Evolutionary conservation across 2,797 vertebrate species (phyloP).

Genomic region (Melanotaenia parkinsoni): DNA sequence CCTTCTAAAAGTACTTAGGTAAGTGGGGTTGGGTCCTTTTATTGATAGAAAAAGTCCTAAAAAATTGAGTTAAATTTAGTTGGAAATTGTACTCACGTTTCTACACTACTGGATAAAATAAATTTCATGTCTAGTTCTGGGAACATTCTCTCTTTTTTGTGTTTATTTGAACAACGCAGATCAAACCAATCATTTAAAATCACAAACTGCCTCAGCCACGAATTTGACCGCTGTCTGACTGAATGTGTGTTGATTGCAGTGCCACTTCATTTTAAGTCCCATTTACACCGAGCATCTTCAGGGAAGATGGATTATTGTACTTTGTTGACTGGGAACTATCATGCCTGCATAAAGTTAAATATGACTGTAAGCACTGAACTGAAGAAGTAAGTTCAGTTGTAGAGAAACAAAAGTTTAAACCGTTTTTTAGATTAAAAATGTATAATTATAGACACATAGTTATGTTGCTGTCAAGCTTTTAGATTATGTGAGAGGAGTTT

Average conservation of each 20-base stretch:
- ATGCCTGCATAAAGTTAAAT: constrained; percentile 41
- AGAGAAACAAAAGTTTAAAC: constrained; percentile 45
- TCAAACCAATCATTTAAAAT: not conserved
- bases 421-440: constrained; percentile 52
- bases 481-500: constrained; percentile 53
- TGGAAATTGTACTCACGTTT: not conserved
- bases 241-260: constrained; percentile 60
- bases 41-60: not conserved
- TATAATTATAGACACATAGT: constrained; percentile 69
- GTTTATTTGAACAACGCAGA: not conserved
- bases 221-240: constrained; percentile 34
- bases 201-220: constrained; percentile 8
- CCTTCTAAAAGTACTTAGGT: constrained; percentile 49
- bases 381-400: constrained; percentile 51
- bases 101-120: not conserved
- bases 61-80: constrained; percentile 8
- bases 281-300: constrained; percentile 66
- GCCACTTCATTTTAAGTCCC: constrained; percentile 46
- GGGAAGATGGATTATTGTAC: constrained; percentile 64
- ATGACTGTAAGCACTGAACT: constrained; percentile 67
- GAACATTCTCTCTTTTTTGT: not conserved
- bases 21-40: not conserved
- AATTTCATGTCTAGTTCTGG: not conserved
- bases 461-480: constrained; percentile 66
- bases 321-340: constrained; percentile 25